A percentile compares a stretch with the other conserved stretches of the same genome.
phyloP scores from a whole-genome alignment of 2,797 vertebrate genomes.

The Eurystomus glaucurus region DNA sequence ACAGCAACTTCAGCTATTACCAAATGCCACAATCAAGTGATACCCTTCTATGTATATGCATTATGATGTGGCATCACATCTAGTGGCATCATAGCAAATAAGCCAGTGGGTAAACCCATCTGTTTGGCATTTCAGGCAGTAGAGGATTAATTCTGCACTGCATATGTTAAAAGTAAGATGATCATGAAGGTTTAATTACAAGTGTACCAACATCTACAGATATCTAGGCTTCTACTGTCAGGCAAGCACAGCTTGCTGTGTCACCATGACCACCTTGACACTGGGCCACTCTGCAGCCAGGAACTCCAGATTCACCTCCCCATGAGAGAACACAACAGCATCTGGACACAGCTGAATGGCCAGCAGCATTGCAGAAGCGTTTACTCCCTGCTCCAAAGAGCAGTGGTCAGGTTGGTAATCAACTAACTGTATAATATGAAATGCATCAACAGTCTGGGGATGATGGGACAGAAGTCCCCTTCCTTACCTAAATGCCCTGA shows the following conservation, averaged over 20 bases:
- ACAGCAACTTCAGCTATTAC: not conserved
- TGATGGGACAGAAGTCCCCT: not conserved
- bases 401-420: accelerated
- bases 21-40: not conserved
- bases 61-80: not conserved
- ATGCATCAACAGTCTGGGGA: not conserved
- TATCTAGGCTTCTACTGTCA: not conserved
- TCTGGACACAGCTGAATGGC: accelerated
- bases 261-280: not conserved
- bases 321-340: accelerated
- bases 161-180: accelerated
- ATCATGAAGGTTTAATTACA: not conserved
- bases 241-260: not conserved
- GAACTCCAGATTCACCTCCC: not conserved
- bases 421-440: accelerated
- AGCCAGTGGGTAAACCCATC: not conserved
- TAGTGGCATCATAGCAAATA: not conserved
- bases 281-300: not conserved
- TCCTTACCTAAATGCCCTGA: not conserved
- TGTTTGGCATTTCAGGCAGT: not conserved
- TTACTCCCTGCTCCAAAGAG: not conserved
- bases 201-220: not conserved
- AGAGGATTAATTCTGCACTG: not conserved
- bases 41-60: not conserved
- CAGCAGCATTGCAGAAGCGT: not conserved